phyloP scores from a whole-genome alignment of 2,888 invertebrate species.

The Pharmacophagus antenor region DNA sequence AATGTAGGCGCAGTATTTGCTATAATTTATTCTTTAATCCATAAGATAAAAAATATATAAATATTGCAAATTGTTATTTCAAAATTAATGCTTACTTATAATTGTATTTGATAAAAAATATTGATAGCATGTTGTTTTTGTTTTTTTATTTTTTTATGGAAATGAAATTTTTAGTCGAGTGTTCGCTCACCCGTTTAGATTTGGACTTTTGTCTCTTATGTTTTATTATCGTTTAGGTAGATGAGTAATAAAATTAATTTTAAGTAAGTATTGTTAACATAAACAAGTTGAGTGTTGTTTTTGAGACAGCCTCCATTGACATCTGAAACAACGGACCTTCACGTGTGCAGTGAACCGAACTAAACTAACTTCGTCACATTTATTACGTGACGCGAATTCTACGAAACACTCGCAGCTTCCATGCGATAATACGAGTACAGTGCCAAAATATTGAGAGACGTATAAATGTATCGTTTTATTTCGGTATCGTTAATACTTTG shows the following conservation, averaged over 20 bases:
- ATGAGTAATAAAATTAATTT: neutral
- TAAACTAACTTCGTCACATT: constrained; percentile 43
- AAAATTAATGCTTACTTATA: too few relatives aligned
- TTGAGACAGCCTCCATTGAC: constrained; percentile 44
- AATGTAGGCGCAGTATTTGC: neutral
- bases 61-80: too few relatives aligned
- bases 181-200: too few relatives aligned
- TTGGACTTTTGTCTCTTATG: too few relatives aligned
- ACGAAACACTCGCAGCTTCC: constrained; percentile 13
- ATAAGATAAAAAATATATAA: too few relatives aligned
- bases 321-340: constrained; percentile 43
- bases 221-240: too few relatives aligned
- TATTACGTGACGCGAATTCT: constrained; percentile 38
- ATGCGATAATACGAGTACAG: constrained; percentile 1
- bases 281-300: constrained; percentile 42
- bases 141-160: too few relatives aligned
- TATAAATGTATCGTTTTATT: neutral
- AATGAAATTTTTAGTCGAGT: too few relatives aligned
- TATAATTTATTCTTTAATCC: too few relatives aligned
- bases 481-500: neutral
- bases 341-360: constrained; percentile 51
- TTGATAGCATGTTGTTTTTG: too few relatives aligned
- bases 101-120: too few relatives aligned
- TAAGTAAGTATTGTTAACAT: constrained; percentile 33
- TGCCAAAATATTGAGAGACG: constrained; percentile 9